phyloP scores from a whole-genome alignment of 2,888 invertebrate genomes.

The Tryphoninae sp. region DNA sequence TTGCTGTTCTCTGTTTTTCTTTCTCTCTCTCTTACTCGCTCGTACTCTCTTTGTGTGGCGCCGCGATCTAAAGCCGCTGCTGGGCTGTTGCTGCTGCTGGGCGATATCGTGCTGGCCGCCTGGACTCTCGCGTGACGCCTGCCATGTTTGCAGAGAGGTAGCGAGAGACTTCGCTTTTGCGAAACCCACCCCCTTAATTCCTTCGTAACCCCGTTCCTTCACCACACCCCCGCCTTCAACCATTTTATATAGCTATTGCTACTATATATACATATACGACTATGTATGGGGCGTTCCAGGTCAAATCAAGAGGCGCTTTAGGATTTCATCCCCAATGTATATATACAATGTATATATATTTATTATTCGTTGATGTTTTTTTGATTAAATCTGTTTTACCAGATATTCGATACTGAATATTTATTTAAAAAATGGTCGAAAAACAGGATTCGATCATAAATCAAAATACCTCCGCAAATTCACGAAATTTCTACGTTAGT shows the following conservation, averaged over 20 bases:
- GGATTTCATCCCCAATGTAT: no score
- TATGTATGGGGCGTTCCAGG: constrained; percentile 1
- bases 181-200: constrained; percentile 66
- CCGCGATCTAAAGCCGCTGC: constrained; percentile 45
- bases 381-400: no score
- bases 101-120: constrained; percentile 63
- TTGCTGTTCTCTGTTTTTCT: constrained; percentile 28
- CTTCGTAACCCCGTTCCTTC: constrained; percentile 58
- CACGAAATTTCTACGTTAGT: no score
- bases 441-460: no score
- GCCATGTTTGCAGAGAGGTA: constrained; percentile 77
- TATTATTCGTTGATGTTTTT: no score
- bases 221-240: constrained; percentile 35
- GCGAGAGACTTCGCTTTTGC: constrained; percentile 64
- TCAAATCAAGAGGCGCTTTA: background rate
- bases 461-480: no score
- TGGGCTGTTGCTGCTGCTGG: constrained; percentile 42
- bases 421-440: no score
- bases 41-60: constrained; percentile 35
- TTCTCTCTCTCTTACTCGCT: constrained; percentile 7
- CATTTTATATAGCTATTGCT: constrained; percentile 38
- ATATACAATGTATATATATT: no score
- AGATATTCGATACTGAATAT: no score
- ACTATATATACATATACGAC: constrained; percentile 16
- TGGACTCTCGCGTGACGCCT: constrained; percentile 78